Evolutionary conservation across 2,797 vertebrate species (phyloP), one percentile per base, ranked within the genome.

Genomic region (Poecilia gillii): DNA sequence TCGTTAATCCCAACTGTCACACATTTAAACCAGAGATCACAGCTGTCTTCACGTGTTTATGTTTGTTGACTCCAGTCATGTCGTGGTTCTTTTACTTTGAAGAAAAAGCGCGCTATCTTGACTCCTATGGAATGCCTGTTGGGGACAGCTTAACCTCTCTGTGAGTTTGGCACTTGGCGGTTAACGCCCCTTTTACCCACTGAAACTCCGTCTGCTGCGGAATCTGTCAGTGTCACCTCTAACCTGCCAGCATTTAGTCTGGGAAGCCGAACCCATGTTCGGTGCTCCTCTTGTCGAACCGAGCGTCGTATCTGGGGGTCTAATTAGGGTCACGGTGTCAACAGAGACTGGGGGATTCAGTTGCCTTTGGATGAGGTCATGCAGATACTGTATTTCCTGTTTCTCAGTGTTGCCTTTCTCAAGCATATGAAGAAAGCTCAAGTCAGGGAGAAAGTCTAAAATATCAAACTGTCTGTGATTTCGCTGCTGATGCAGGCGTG

Each of bases 101-200:
- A 0, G 13, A 0, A 13, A 4, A 0, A 9, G 0, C 0, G 2
- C 0, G 31, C 1, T 77, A 0, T 86, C 82, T 81, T 3, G 47
- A 28, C 11, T 0, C 0, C 0, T 3, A 6, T 7, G 4, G 6
- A 70, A 28, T 25, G 39, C 25, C 0, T 25, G 0, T 31, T 2
- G 1, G 1, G 9, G 74, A 3, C 0, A 3, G 0, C 70, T 92
- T 93, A 64, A 91, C 80, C 46, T 47, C 39, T 51, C 72, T 43
- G 71, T 73, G 51, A 57, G 89, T 92, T 93, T 95, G 93, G 94
- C 94, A 95, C 91, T 93, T 91, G 78, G 71, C 76, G 87, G 93
- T 90, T 87, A 92, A 95, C 94, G 93, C 94, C 94, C 93, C 93
- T 93, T 86, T 84, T 68, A 62, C 74, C 82, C 77, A 55, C 78